Evolutionary conservation across 2,888 invertebrate species (phyloP), one percentile per base, ranked within the genome.

Genomic region (Theristus sp.): DNA sequence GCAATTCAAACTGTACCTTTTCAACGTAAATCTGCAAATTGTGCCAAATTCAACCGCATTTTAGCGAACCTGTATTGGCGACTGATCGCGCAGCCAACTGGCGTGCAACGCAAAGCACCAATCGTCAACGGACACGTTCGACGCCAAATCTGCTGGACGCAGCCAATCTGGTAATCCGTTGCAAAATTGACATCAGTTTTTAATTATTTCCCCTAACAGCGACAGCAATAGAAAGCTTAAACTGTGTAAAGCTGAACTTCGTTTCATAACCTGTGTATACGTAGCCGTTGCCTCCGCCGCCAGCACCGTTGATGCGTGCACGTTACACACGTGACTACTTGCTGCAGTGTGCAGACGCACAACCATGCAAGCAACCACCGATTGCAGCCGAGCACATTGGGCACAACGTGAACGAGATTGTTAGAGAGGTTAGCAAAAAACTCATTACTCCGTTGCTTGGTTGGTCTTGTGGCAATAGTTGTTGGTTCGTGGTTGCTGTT

Each of bases 291-390:
- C 57, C 29, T 2, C 38, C 49, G 17, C 22, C 38, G 28, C 29
- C 59, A 2, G n/a, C 13, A 27, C 25, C 38, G 29, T 26, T 26
- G 30, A 3, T 58, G 58, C 60, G 57, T 22, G 58, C 64, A 26
- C 58, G 58, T 29, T 68, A 68, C 61, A 63, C 63, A 17, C 63
- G 67, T 25, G 68, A 69, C 29, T 64, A 63, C 20, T 70, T 81
- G 66, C 76, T 81, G 63, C 75, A 77, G 59, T 76, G 81, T 70
- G 78, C 81, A 60, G 76, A 77, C 72, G 80, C 80, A 59, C 80
- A 81, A 30, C 75, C 78, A 58, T 80, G 80, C 66, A 75, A 78
- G 64, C 70, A 74, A 56, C 74, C 77, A 58, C 81, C 81, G 31
- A 71, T 70, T 56, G 79, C 80, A 67, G 80, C 81, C 80, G 75